phyloP scores from a whole-genome alignment of 2,797 vertebrate genomes.

The Scolopax bukidnonensis region DNA sequence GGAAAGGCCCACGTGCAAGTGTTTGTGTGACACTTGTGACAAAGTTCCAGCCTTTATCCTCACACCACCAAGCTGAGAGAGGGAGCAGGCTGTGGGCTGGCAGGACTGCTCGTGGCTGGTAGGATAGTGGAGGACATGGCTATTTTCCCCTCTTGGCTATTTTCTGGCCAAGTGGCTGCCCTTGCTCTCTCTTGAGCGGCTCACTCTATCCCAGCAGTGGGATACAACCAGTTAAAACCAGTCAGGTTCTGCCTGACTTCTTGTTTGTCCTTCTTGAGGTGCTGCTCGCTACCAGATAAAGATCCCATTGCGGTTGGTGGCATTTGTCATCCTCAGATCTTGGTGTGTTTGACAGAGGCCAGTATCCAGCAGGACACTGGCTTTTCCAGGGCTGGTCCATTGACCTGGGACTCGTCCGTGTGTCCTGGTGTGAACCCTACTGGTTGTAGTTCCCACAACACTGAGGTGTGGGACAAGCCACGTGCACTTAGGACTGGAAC shows the following conservation, averaged over 20 bases:
- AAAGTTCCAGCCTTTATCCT: background rate
- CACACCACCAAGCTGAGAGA: accelerated
- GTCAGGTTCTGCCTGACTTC: background rate
- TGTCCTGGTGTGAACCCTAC: background rate
- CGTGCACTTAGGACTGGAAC: background rate
- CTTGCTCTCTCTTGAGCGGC: background rate
- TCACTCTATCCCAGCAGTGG: accelerated
- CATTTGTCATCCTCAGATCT: background rate
- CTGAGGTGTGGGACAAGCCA: background rate
- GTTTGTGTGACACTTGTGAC: accelerated
- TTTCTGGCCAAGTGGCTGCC: background rate
- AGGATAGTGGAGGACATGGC: background rate
- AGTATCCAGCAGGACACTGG: background rate
- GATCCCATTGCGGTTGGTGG: background rate
- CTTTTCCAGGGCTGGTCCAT: background rate
- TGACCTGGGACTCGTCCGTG: accelerated
- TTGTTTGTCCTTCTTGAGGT: background rate
- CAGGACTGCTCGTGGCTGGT: background rate
- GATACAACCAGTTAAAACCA: background rate
- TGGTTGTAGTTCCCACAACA: background rate
- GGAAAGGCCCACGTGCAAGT: background rate
- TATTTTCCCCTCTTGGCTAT: background rate
- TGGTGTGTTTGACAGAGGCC: background rate
- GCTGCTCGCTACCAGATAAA: background rate
- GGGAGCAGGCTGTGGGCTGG: background rate